Evolutionary conservation across 2,888 invertebrate species (phyloP), one percentile per base, ranked within the genome.

Genomic region (Helobdella robusta): DNA sequence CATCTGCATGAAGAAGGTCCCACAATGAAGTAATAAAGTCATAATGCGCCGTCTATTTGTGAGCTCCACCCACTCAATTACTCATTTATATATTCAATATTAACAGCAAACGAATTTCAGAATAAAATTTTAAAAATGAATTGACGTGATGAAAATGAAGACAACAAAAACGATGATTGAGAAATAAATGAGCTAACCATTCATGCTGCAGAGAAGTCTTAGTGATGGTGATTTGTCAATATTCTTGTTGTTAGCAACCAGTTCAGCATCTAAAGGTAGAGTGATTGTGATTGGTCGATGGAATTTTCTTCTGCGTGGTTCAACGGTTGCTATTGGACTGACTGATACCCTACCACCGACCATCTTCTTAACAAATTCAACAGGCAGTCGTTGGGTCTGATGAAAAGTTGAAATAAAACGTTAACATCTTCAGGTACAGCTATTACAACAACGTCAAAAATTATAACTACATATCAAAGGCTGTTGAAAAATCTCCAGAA

Each of bases 261-360:
- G 94, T 62, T 77, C 76, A 72, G 76, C 75, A 66, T 82, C 94
- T 25, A 98, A 90, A 25, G 98, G 98, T 85, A 99, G 95, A 75
- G 95, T 97, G 76, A 99, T 83, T 68, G 94, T 95, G 75, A 99
- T 99, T 30, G 97, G 94, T 82, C 97, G 97, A 83, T 99, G 98
- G 87, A 98, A 98, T 83, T 98, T 98, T 74, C 98, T 85, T 74
- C 98, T 84, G 70, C 98, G 84, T 34, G 98, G 98, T 82, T 99
- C 98, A 68, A 99, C 94, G 0, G 98, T 99, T 44, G 99, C 97
- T 66, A 99, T 95, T 0, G 98, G 98, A 63, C 95, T 95, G 20
- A 98, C 97, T 18, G 97, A 97, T 15, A 98, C 97, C 70, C 97
- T 89, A 79, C 97, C 91, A 61, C 98, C 98, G 74, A 95, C 85